These are phyloP conservation scores for Argyrosomus regius DNA, from an alignment of 2,797 vertebrate genomes.

Conservation along the genomic window DNA sequence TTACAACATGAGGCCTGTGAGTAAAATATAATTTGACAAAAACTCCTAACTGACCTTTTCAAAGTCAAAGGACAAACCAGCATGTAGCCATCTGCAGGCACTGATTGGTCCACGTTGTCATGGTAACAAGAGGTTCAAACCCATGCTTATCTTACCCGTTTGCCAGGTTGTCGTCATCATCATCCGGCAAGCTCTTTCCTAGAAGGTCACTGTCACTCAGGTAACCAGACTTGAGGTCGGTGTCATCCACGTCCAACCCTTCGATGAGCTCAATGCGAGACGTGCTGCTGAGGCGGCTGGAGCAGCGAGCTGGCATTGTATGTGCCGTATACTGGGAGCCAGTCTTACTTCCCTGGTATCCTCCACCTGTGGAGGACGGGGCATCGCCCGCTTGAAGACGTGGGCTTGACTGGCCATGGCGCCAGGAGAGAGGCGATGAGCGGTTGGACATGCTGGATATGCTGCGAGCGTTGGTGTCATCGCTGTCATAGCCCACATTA, in stretches of 20 bases:
- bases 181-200: conserved; percentile 92
- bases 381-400: conserved; percentile 96
- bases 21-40: conserved; percentile 5
- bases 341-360: conserved; percentile 85
- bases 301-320: conserved; percentile 96
- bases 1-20: neutral
- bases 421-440: conserved; percentile 97
- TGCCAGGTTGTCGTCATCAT: conserved; percentile 95
- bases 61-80: conserved; percentile 23
- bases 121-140: conserved; percentile 40
- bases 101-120: conserved; percentile 26
- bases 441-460: conserved; percentile 97
- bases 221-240: conserved; percentile 96
- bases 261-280: conserved; percentile 96
- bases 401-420: conserved; percentile 96
- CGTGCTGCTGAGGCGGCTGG: conserved; percentile 92
- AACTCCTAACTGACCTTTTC: conserved; percentile 46
- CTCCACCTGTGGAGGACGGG: conserved; percentile 90
- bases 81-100: neutral
- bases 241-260: conserved; percentile 87
- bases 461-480: conserved; percentile 95
- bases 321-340: conserved; percentile 91
- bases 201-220: conserved; percentile 95
- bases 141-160: conserved; percentile 89
- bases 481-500: conserved; percentile 93